Base-by-base conservation (phyloP, 2,113 vertebrate species). In the Lucifuga dentata region DNA sequence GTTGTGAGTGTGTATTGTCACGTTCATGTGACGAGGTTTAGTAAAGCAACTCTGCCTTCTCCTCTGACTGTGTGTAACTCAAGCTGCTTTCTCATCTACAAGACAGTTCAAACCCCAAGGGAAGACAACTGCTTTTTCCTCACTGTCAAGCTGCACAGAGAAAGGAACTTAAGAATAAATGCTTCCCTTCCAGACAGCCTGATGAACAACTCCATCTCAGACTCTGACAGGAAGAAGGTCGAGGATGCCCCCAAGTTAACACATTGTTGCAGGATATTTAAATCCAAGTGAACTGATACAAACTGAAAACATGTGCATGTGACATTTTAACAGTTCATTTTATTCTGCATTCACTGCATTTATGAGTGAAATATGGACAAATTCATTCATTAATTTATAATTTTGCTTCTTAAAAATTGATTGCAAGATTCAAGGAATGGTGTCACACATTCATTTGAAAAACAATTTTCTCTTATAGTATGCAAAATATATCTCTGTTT, bases 161-260 rank as follows among this genome's bases (percentile, higher is more conserved):
- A 80, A 46, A 55, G 43, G 21, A 26, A 29, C 64, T 78, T 67
- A 65, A 74, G 79, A 84, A 87, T 83, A 80, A 81, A 67, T 38
- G 57, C 76, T 65, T 72, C 36, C 33, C 46, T 50, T 41, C 26
- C 49, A 72, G 62, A 73, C 55, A 11, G 33, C 12, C 52, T 46
- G 43, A 66, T 67, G 32, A 71, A 39, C 29, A 39, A 21, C 38
- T 80, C 43, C 35, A 44, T 73, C 49, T 65, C 36, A 36, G 20
- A 43, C 17, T 41, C 32, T 43, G 20, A 38, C 51, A 71, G 51
- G 66, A 83, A 81, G 38, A 70, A 66, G 74, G 77, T 73, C n/a
- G 29, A 65, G 39, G 45, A 75, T 77, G 70, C 55, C 83, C 20
- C n/a, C n/a, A 24, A 83, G 79, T 71, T 41, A 60, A 40, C 9